Base-by-base conservation (phyloP, 1,140 invertebrate genomes). In the Tetramorium alpestre region DNA sequence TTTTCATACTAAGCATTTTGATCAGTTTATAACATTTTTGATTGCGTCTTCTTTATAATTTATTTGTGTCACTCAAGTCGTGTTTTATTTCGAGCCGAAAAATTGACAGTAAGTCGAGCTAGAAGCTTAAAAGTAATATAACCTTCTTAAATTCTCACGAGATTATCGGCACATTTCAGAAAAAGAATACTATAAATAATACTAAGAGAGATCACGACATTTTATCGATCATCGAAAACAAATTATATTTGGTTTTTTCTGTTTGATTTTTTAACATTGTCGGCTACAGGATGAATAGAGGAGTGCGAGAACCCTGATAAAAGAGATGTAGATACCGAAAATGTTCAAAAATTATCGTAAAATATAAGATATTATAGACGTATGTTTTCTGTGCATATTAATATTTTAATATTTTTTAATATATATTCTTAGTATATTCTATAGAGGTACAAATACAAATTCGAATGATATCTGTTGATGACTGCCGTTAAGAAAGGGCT, bases 241-340 rank as follows among this genome's bases (percentile, higher is more conserved):
- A 60, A 84, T 84, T 75, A 60, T 38, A 73, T 62, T 13, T 7
- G 16, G 18, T 22, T 58, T 88, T 70, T 86, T 56, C 2, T 28
- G 47, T 56, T 41, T 65, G 58, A 77, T 10, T 65, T 67, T 78
- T 85, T 11, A 16, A 44, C 16, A 49, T 10, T 5, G 1, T 1
- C 22, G 18, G 13, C 33, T 56, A 25, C 41, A 47, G 18, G 4
- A 85, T 85, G 65, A 82, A 56, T 58, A 38, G 16, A 18, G 10
- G 22, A 64, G 28, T 18, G 73, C 10, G 22, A 47, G 25, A 13
- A 33, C 3, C 33, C 3, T 33, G 4, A 33, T 33, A 33, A 33
- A 3, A 33, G 33, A 33, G 33, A 4, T 33, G 33, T 33, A 33
- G 33, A 33, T 33, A 4, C 28, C 33, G 33, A 33, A 33, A 3